These are phyloP conservation scores for Zosterops hypoxanthus DNA, from an alignment of 2,113 vertebrate genomes.

Conservation along the genomic window DNA sequence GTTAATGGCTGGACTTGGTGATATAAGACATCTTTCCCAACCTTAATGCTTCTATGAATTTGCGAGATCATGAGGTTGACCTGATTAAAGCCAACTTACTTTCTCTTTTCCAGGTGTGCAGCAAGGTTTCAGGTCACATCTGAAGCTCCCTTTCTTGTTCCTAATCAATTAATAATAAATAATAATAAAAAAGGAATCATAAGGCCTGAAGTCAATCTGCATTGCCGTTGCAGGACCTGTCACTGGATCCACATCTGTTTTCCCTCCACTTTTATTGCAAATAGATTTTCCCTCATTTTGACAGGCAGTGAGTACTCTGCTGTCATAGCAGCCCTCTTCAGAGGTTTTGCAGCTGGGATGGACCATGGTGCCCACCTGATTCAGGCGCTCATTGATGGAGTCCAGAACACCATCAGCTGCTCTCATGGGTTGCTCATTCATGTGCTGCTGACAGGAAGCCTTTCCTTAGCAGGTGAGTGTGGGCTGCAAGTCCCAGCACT, in stretches of 20 bases:
- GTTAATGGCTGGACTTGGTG: background rate
- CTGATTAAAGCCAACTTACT: background rate
- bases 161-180: background rate
- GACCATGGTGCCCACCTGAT: background rate
- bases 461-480: background rate
- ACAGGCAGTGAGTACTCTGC: background rate
- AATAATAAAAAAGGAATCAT: background rate
- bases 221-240: background rate
- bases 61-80: background rate
- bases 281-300: background rate
- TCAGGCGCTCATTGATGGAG: background rate
- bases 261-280: background rate
- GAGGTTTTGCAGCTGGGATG: background rate
- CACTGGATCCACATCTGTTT: background rate
- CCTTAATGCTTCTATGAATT: background rate
- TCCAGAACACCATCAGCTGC: background rate
- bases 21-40: background rate
- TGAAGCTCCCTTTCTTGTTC: background rate
- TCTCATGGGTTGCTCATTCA: background rate
- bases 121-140: background rate
- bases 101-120: background rate
- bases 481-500: background rate
- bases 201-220: background rate
- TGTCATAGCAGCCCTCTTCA: background rate
- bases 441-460: rapidly evolving